phyloP scores from a whole-genome alignment of 2,113 vertebrate species.

The Chionomys nivalis region DNA sequence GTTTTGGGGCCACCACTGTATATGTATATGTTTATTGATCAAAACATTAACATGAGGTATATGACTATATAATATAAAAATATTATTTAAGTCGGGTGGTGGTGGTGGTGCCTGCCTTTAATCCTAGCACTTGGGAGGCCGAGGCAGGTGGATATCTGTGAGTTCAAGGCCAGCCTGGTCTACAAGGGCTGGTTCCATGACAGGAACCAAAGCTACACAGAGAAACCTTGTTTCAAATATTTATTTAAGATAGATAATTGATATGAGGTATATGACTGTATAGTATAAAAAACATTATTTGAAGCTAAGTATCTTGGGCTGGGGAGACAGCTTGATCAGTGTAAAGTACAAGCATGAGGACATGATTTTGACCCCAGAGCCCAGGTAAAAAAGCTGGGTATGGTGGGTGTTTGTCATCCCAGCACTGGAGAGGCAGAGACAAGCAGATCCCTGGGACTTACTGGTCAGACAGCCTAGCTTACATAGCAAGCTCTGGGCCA shows the following conservation, averaged over 20 bases:
- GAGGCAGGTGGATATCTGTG: no score
- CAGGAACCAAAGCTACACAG: no score
- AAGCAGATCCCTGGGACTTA: neutral
- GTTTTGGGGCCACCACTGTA: neutral
- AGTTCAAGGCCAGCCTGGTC: no score
- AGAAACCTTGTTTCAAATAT: no score
- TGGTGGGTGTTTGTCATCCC: neutral
- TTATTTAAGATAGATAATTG: neutral
- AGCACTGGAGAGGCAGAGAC: neutral
- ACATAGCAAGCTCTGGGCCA: neutral
- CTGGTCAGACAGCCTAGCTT: neutral
- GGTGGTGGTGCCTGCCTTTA: no score
- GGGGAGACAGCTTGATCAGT: neutral
- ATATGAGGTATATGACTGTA: neutral
- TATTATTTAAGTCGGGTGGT: neutral
- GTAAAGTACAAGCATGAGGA: neutral
- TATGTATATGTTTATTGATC: neutral
- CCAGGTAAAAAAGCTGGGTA: neutral
- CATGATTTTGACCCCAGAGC: neutral
- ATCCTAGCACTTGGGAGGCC: no score
- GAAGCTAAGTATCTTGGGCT: neutral
- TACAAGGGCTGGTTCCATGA: no score
- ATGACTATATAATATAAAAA: neutral
- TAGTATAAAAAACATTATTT: slow-evolving; percentile 31
- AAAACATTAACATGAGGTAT: neutral